Conservation (phyloP, 2,113 vertebrate genomes). For the Scomber scombrus region DNA sequence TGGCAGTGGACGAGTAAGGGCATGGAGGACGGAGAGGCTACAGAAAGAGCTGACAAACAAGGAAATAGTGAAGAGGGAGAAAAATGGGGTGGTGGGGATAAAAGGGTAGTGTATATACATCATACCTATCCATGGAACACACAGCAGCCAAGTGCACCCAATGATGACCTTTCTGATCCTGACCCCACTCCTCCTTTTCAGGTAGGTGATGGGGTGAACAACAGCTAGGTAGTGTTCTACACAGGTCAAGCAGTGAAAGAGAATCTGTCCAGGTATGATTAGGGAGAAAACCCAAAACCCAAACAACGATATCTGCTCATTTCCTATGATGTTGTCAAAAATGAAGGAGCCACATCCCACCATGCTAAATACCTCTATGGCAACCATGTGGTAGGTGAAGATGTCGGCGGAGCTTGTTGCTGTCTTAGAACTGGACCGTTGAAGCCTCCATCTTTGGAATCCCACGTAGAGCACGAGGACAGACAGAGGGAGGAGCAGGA, state of each 20-base stretch:
- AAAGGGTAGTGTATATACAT: too few relatives aligned
- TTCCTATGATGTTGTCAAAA: rapidly evolving
- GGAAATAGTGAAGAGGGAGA: too few relatives aligned
- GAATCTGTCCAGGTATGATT: not conserved
- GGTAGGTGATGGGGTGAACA: slow-evolving; percentile 45
- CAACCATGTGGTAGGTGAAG: slow-evolving; percentile 27
- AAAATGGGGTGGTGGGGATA: too few relatives aligned
- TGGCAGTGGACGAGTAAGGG: too few relatives aligned
- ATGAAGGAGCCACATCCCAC: rapidly evolving
- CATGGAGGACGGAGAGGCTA: too few relatives aligned
- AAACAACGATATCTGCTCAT: rapidly evolving
- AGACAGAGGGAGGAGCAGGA: slow-evolving; percentile 3
- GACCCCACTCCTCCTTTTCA: not conserved
- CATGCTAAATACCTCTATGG: slow-evolving; percentile 4
- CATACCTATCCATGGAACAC: rapidly evolving
- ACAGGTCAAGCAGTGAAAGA: slow-evolving; percentile 41
- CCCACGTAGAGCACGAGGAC: slow-evolving; percentile 8
- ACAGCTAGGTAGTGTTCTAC: slow-evolving; percentile 47
- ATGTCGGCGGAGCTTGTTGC: not conserved
- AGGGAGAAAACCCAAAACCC: rapidly evolving
- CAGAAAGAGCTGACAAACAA: too few relatives aligned
- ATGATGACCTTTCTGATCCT: slow-evolving; percentile 18
- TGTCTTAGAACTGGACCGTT: too few relatives aligned
- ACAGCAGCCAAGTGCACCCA: slow-evolving; percentile 11
- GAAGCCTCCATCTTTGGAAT: not conserved